These are phyloP conservation scores for Pyxicephalus adspersus DNA, from an alignment of 2,113 vertebrate species.

Conservation along the genomic window DNA sequence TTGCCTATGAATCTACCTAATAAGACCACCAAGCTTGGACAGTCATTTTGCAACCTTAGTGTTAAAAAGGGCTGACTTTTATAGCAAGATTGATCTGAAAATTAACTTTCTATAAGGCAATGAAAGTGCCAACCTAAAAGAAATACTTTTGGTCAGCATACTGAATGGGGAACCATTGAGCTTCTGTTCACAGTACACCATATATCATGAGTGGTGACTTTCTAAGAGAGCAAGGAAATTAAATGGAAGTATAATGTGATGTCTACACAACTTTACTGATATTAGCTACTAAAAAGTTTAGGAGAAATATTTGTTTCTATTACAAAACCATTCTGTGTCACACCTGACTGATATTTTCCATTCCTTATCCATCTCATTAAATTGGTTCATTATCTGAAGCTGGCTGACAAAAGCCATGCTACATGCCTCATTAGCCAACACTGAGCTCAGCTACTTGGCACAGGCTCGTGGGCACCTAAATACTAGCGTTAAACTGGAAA, in stretches of 20 bases:
- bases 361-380: slow-evolving; percentile 51
- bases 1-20: no score
- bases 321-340: slow-evolving; percentile 26
- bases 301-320: slow-evolving; percentile 37
- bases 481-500: slow-evolving; percentile 6
- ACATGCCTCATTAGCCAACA: slow-evolving; percentile 48
- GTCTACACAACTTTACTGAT: not conserved
- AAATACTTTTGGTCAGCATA: not conserved
- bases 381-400: slow-evolving; percentile 45
- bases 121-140: not conserved
- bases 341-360: slow-evolving; percentile 52
- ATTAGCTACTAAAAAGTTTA: slow-evolving; percentile 18
- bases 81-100: not conserved
- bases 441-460: slow-evolving; percentile 29
- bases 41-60: not conserved
- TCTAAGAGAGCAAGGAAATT: not conserved
- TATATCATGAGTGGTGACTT: not conserved
- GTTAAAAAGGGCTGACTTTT: not conserved
- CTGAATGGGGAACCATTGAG: not conserved
- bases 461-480: slow-evolving; percentile 8
- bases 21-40: not conserved
- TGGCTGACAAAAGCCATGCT: slow-evolving; percentile 42
- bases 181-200: not conserved
- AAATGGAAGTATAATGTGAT: slow-evolving; percentile 15
- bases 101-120: not conserved